phyloP scores from a whole-genome alignment of 1,140 invertebrate species.

The Meloidogyne floridensis region DNA sequence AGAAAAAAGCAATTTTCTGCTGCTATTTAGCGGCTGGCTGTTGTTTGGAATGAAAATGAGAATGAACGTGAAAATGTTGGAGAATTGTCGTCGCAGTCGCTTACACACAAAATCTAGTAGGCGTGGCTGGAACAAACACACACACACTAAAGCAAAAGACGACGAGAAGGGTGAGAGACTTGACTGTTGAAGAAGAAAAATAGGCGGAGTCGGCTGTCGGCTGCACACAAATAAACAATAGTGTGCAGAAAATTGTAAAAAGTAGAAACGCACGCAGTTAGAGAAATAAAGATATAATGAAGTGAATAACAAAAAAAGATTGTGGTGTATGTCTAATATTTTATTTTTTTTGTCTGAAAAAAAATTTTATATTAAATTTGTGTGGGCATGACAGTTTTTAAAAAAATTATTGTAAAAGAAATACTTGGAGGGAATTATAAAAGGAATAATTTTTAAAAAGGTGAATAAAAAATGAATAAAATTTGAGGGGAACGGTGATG shows the following conservation, averaged over 20 bases:
- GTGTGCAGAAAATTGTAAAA: neutral
- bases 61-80: neutral
- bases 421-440: no score
- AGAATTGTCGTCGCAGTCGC: slow-evolving; percentile 1
- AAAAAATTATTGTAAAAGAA: no score
- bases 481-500: no score
- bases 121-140: neutral
- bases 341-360: slow-evolving; percentile 5
- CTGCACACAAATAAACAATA: neutral
- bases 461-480: no score
- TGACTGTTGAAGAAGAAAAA: neutral
- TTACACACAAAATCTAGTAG: neutral
- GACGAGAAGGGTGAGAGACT: neutral
- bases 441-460: no score
- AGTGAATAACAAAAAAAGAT: neutral
- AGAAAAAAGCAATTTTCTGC: neutral
- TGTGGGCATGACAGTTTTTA: neutral
- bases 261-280: slow-evolving; percentile 1
- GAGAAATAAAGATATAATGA: neutral
- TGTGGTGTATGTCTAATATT: neutral
- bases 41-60: neutral
- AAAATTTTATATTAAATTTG: slow-evolving; percentile 3
- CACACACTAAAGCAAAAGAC: neutral
- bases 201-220: neutral
- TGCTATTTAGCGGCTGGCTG: slow-evolving; percentile 1